phyloP scores from a whole-genome alignment of 2,888 invertebrate species.

The Prostheceraeus crozeri region DNA sequence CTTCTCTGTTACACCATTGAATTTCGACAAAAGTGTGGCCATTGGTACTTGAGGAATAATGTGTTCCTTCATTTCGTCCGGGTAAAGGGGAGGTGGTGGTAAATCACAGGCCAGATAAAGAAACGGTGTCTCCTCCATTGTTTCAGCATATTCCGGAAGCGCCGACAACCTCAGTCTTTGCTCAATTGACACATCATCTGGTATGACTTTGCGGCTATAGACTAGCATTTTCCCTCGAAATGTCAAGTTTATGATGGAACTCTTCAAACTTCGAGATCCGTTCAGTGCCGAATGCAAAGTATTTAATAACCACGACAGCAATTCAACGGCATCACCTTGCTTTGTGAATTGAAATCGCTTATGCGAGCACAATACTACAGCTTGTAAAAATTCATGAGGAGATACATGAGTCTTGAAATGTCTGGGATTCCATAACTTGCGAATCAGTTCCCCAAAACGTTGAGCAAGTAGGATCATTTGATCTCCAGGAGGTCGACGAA shows the following conservation, averaged over 20 bases:
- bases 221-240: constrained; percentile 66
- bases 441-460: constrained; percentile 82
- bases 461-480: constrained; percentile 76
- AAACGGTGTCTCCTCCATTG: constrained; percentile 84
- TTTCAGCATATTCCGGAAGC: too few species aligned
- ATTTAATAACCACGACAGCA: constrained; percentile 94
- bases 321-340: constrained; percentile 96
- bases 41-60: constrained; percentile 97
- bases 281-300: constrained; percentile 86
- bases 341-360: constrained; percentile 95
- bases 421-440: constrained; percentile 96
- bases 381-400: constrained; percentile 98
- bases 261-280: constrained; percentile 67
- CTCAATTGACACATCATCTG: constrained; percentile 36
- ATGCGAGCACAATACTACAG: constrained; percentile 89
- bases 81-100: constrained; percentile 86
- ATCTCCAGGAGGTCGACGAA: constrained; percentile 86
- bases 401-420: constrained; percentile 99
- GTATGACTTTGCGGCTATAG: constrained; percentile 63
- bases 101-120: constrained; percentile 92
- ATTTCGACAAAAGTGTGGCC: constrained; percentile 83
- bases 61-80: constrained; percentile 93
- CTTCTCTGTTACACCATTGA: constrained; percentile 86
- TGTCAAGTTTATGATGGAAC: constrained; percentile 85
- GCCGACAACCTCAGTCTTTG: constrained; percentile 30